phyloP scores from a whole-genome alignment of 2,113 vertebrate species.

The Solea senegalensis region DNA sequence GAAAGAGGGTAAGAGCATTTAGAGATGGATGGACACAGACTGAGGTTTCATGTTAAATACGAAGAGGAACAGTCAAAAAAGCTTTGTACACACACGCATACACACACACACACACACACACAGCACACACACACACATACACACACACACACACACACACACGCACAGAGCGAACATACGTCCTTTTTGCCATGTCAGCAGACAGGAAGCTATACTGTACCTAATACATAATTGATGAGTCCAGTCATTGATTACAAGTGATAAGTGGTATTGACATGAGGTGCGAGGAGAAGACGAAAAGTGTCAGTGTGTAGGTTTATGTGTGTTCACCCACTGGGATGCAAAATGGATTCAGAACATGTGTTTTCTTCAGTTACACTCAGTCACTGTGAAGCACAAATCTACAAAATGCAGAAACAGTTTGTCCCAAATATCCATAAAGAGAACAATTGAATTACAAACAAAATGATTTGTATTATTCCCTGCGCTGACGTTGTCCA shows the following conservation, averaged over 20 bases:
- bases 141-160: background rate
- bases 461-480: too few relatives aligned
- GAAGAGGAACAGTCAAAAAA: slow-evolving; percentile 8
- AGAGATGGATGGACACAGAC: slow-evolving; percentile 17
- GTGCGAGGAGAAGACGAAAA: slow-evolving; percentile 58
- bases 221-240: slow-evolving; percentile 71
- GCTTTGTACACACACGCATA: slow-evolving; percentile 10
- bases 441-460: too few relatives aligned
- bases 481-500: too few relatives aligned
- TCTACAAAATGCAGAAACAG: too few relatives aligned
- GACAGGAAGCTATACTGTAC: slow-evolving; percentile 56
- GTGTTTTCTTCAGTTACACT: too few relatives aligned
- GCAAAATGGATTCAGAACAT: slow-evolving; percentile 38
- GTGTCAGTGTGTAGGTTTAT: slow-evolving; percentile 55
- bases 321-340: slow-evolving; percentile 40
- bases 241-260: slow-evolving; percentile 66
- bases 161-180: slow-evolving; percentile 4
- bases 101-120: background rate
- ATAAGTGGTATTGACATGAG: slow-evolving; percentile 73
- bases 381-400: too few relatives aligned
- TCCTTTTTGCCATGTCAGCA: slow-evolving; percentile 57
- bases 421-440: too few relatives aligned
- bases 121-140: background rate
- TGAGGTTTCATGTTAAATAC: slow-evolving; percentile 6
- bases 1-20: slow-evolving; percentile 15